Percentiles rank a stretch among this genome's conserved stretches.
Conservation (phyloP, 2,113 vertebrate species). For the Aphelocoma coerulescens region DNA sequence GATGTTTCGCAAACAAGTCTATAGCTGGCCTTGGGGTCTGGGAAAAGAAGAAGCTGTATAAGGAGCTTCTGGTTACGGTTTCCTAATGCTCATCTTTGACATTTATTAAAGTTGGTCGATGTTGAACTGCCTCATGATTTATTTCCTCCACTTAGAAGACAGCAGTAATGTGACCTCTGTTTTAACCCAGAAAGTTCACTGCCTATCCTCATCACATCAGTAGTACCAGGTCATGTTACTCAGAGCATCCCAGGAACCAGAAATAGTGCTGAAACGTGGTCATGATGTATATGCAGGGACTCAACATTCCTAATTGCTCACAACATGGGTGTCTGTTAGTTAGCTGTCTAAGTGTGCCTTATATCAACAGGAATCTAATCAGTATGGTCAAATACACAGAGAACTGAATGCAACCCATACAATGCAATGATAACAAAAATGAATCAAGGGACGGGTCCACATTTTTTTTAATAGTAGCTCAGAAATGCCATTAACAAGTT, state of each 20-base stretch:
- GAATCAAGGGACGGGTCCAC: neutral
- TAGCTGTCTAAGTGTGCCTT: neutral
- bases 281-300: neutral
- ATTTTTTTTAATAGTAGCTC: neutral
- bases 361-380: neutral
- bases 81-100: neutral
- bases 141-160: neutral
- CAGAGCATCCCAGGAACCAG: neutral
- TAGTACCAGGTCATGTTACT: neutral
- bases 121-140: neutral
- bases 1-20: neutral
- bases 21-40: neutral
- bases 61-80: neutral
- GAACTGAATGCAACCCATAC: neutral
- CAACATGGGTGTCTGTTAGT: neutral
- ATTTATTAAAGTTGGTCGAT: neutral
- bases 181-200: neutral
- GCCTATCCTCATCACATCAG: neutral
- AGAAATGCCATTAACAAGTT: neutral
- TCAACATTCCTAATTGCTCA: neutral
- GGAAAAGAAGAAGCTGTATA: constrained; percentile 1
- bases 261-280: neutral
- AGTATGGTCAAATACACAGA: neutral
- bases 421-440: neutral
- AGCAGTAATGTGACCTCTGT: neutral